Evolutionary conservation across 2,888 invertebrate genomes (phyloP), one percentile per base, ranked within the genome.

Genomic region (Hydriomena furcata): DNA sequence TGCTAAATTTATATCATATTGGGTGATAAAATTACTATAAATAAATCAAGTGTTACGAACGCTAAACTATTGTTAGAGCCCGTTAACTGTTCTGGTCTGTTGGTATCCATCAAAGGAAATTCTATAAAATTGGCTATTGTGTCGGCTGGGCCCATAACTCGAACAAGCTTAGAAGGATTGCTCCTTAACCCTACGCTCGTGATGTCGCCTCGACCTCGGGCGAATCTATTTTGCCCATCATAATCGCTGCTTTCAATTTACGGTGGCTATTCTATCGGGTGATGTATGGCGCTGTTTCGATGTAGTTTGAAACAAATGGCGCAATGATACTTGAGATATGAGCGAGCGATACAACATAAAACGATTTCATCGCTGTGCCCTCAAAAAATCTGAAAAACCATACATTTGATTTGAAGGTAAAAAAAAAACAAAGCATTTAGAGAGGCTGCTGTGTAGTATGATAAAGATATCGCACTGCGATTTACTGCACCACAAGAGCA

Each of bases 231-330:
- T 75, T 81, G 72, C 84, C 79, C 88, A 84, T 86, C 86, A 85
- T 88, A 88, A 87, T 86, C 81, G 83, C 71, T 76, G 76, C 74
- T 81, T 89, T 88, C 85, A 88, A 87, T 88, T 87, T 86, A 82
- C 83, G 69, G 82, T 80, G 82, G 82, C 84, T 78, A 77, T 83
- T 76, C 73, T 76, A 74, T 75, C 65, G 54, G 55, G 62, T 82
- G 79, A 83, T 77, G 75, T 78, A 79, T 79, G 70, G 66, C 61
- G 65, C 63, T 67, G 62, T 71, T 71, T 31, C 35, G 32, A 52
- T 44, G 37, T 50, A 10, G 23, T 43, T 27, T 44, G 43, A 48
- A 52, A 42, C 45, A 49, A 38, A 42, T 23, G 23, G 13, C 36
- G 21, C 52, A 38, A 23, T 42, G n/a, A 7, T 10, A 41, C 10